A percentile compares a stretch with the other conserved stretches of the same genome.
Evolutionary conservation across 2,888 invertebrate genomes (phyloP).

Genomic region (Orthosia incerta): DNA sequence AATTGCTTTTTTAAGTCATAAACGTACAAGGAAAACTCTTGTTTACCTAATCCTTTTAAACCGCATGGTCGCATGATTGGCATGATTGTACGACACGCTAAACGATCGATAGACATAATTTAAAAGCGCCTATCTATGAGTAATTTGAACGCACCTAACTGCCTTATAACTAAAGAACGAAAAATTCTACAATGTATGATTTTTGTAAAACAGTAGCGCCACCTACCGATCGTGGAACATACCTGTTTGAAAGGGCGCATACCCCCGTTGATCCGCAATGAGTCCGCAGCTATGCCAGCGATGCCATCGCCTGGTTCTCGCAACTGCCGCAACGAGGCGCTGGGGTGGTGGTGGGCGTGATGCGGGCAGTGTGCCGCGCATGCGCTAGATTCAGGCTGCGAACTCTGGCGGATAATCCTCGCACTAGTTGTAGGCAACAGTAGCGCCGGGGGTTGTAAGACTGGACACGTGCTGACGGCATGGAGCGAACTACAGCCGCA

Average conservation of each 20-base stretch:
- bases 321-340: constrained; percentile 96
- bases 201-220: constrained; percentile 74
- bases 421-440: constrained; percentile 93
- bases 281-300: constrained; percentile 98
- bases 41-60: constrained; percentile 5
- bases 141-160: constrained; percentile 36
- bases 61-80: not conserved
- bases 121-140: constrained; percentile 31
- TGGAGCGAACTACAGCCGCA: constrained; percentile 90
- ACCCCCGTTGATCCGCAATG: constrained; percentile 98
- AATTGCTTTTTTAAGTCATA: constrained; percentile 15
- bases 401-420: constrained; percentile 97
- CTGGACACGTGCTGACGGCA: constrained; percentile 92
- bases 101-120: not conserved
- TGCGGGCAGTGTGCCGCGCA: constrained; percentile 92
- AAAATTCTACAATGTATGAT: constrained; percentile 57
- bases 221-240: constrained; percentile 83
- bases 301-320: constrained; percentile 96
- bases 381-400: constrained; percentile 95
- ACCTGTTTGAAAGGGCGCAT: constrained; percentile 99
- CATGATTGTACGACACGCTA: constrained; percentile 7
- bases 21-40: constrained; percentile 24
- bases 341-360: constrained; percentile 93
- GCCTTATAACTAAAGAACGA: constrained; percentile 52
- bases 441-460: constrained; percentile 93